Evolutionary conservation across 1,140 invertebrate species (phyloP).

Genomic region (Drosophila prosaltans): DNA sequence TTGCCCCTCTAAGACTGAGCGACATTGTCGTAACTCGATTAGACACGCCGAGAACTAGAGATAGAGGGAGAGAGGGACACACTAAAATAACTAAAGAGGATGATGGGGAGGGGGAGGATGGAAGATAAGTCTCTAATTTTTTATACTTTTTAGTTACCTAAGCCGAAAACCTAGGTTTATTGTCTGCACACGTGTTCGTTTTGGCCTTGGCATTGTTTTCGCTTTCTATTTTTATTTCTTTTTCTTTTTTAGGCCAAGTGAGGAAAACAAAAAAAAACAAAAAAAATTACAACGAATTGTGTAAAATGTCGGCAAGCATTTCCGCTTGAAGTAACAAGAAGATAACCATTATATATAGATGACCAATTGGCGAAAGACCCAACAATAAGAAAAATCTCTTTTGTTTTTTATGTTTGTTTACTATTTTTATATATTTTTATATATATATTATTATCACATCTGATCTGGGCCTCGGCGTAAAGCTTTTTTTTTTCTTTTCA

Average conservation of each 20-base stretch:
- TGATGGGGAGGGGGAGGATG: neutral
- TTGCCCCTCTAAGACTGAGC: constrained; percentile 49
- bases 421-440: constrained; percentile 61
- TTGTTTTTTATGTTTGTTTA: constrained; percentile 51
- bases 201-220: constrained; percentile 77
- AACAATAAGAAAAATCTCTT: constrained; percentile 22
- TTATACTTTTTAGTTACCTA: constrained; percentile 44
- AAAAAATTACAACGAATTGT: constrained; percentile 47
- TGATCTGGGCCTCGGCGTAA: constrained; percentile 10
- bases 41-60: constrained; percentile 52
- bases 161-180: constrained; percentile 49
- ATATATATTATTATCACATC: constrained; percentile 67
- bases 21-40: constrained; percentile 80
- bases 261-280: constrained; percentile 5
- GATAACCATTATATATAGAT: constrained; percentile 16
- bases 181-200: constrained; percentile 79
- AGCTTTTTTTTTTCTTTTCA: constrained; percentile 20
- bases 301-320: constrained; percentile 26
- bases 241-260: neutral
- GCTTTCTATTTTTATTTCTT: constrained; percentile 57
- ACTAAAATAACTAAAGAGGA: neutral
- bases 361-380: neutral
- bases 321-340: constrained; percentile 42
- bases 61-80: too few species aligned
- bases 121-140: constrained; percentile 76